Evolutionary conservation across 2,113 vertebrate species (phyloP), one percentile per base, ranked within the genome.

Genomic region (Limnothrissa miodon): DNA sequence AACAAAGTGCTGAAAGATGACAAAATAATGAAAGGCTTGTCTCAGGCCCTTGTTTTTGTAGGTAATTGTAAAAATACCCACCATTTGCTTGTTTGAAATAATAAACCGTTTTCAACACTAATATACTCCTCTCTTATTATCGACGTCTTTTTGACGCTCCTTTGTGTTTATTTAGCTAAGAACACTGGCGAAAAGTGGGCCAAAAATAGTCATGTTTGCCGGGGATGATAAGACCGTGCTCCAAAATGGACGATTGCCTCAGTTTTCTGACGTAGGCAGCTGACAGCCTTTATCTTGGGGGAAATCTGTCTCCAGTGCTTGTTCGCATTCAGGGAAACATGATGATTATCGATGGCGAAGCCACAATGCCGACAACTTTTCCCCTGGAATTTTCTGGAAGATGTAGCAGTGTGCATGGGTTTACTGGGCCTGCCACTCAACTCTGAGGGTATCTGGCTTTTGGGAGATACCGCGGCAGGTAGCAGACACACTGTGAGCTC

Each of bases 61-160:
- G 88, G 88, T 94, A 94, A 94, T 93, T 93, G 91, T 92, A 91
- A 91, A 93, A 93, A 91, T 56, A 87, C 88, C 89, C 84, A 88
- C 92, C 83, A 92, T 94, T 94, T 93, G 88, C 88, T 89, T 46
- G 87, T 91, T 89, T 90, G 88, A 90, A 91, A 93, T 93, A 93
- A 93, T 92, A 92, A 92, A 92, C 88, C 87, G 89, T 89, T 80
- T 74, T 74, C 66, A 74, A 81, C 87, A 85, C 91, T 94, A 93
- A 94, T 93, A 90, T 82, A 89, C 91, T 91, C 91, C 89, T 91
- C 91, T 88, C 86, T 92, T 90, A 89, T 87, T 82, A 88, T 90
- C 87, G 48, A 42, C 80, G 81, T 25, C 33, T 19, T 88, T 88
- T 86, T 86, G 88, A 86, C 90, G 90, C 91, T 89, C 90, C 85